These are phyloP conservation scores for Oxyruncus cristatus DNA, from an alignment of 2,113 vertebrate species.

Conservation along the genomic window DNA sequence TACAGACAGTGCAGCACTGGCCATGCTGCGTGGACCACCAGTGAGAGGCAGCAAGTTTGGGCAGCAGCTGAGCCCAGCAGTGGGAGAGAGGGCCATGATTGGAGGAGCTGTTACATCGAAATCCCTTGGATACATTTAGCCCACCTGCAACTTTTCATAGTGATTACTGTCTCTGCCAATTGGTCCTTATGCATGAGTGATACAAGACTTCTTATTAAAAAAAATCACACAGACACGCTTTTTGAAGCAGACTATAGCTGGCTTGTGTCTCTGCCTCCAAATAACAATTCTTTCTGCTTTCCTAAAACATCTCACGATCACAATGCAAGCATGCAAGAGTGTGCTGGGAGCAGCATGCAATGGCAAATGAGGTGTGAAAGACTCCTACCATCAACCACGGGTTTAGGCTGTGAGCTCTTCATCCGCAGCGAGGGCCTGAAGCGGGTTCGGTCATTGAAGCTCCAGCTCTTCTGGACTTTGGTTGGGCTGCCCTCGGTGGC, in stretches of 20 bases:
- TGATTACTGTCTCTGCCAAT: background rate
- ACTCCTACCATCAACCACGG: slow-evolving; percentile 83
- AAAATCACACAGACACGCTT: rapidly evolving
- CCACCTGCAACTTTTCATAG: background rate
- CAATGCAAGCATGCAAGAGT: background rate
- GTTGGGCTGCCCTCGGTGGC: slow-evolving; percentile 87
- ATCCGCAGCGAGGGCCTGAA: slow-evolving; percentile 93
- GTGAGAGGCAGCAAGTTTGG: background rate
- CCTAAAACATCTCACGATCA: rapidly evolving
- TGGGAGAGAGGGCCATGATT: rapidly evolving
- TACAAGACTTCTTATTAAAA: background rate
- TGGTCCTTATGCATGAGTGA: background rate
- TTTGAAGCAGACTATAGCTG: background rate
- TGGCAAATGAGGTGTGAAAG: background rate
- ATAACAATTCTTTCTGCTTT: background rate
- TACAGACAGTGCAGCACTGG: rapidly evolving
- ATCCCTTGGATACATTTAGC: background rate
- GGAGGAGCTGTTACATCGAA: background rate
- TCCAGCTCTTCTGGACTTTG: slow-evolving; percentile 99
- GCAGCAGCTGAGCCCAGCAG: background rate
- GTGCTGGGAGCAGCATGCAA: rapidly evolving
- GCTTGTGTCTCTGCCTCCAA: background rate
- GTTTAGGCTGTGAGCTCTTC: slow-evolving; percentile 91
- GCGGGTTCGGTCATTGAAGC: slow-evolving; percentile 94
- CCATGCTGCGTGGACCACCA: rapidly evolving